Evolutionary conservation across 2,888 invertebrate species (phyloP).

Genomic region (Trisateles emortualis): DNA sequence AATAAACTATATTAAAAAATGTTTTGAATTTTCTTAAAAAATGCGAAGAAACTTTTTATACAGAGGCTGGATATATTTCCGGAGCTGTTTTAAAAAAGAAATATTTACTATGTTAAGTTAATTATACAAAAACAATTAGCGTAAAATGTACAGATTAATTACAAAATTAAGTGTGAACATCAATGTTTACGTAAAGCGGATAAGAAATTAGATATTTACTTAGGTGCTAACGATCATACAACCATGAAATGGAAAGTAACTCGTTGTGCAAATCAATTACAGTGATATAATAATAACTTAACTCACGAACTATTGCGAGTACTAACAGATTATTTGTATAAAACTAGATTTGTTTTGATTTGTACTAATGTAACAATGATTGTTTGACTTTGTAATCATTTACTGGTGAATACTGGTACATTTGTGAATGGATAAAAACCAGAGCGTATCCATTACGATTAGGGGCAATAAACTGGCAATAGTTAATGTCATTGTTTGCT

Average conservation of each 20-base stretch:
- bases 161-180: background rate
- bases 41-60: too few species aligned
- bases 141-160: background rate
- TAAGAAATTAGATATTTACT: constrained; percentile 3
- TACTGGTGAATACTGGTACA: constrained; percentile 25
- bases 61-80: too few species aligned
- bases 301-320: constrained; percentile 42
- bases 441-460: constrained; percentile 23
- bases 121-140: background rate
- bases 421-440: constrained; percentile 29
- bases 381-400: constrained; percentile 27
- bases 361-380: constrained; percentile 28
- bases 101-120: too few species aligned
- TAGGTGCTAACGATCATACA: constrained; percentile 37
- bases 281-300: constrained; percentile 48
- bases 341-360: constrained; percentile 28
- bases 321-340: constrained; percentile 22
- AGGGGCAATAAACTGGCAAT: constrained; percentile 24
- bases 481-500: constrained; percentile 20
- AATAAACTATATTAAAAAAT: too few species aligned
- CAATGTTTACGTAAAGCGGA: background rate
- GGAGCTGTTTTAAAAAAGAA: too few species aligned
- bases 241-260: constrained; percentile 54
- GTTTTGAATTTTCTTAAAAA: too few species aligned
- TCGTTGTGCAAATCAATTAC: constrained; percentile 43